phyloP scores from a whole-genome alignment of 2,888 invertebrate species.

The Pristionchus entomophagus region DNA sequence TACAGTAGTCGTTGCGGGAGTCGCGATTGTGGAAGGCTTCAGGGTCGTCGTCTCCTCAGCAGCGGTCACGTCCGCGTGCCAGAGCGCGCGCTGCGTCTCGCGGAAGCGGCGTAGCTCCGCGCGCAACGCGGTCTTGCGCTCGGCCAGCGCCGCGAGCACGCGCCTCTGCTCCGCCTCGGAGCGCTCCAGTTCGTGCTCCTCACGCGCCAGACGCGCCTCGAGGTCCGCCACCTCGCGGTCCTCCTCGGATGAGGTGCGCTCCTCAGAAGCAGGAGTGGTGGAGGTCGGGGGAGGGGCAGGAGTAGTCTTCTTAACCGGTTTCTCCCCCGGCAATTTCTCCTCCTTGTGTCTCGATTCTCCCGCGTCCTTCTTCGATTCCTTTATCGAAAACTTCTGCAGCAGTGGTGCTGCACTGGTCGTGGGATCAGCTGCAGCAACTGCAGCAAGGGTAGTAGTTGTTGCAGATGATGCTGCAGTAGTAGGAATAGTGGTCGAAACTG shows the following conservation, averaged over 20 bases:
- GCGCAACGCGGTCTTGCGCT: background rate
- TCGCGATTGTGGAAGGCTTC: background rate
- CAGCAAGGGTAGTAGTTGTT: background rate
- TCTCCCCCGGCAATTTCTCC: background rate
- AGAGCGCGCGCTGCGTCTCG: background rate
- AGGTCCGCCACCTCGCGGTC: background rate
- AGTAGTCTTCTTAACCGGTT: background rate
- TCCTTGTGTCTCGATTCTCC: background rate
- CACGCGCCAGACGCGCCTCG: background rate
- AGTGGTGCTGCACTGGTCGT: background rate
- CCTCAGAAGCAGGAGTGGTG: background rate
- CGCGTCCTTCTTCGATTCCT: constrained; percentile 1
- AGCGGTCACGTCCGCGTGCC: background rate
- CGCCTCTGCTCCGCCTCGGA: constrained; percentile 14
- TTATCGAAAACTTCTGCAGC: background rate
- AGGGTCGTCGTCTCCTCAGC: background rate
- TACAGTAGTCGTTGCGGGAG: constrained; percentile 14
- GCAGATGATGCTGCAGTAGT: background rate
- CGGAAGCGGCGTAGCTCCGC: background rate
- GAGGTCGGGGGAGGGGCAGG: background rate
- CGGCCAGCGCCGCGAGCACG: background rate
- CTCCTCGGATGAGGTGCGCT: constrained; percentile 11
- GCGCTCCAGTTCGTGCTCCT: background rate
- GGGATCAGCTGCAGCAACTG: background rate
- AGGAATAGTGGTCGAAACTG: background rate